Evolutionary conservation across 2,888 invertebrate species (phyloP), one percentile per base, ranked within the genome.

Genomic region (Caprella mutica): DNA sequence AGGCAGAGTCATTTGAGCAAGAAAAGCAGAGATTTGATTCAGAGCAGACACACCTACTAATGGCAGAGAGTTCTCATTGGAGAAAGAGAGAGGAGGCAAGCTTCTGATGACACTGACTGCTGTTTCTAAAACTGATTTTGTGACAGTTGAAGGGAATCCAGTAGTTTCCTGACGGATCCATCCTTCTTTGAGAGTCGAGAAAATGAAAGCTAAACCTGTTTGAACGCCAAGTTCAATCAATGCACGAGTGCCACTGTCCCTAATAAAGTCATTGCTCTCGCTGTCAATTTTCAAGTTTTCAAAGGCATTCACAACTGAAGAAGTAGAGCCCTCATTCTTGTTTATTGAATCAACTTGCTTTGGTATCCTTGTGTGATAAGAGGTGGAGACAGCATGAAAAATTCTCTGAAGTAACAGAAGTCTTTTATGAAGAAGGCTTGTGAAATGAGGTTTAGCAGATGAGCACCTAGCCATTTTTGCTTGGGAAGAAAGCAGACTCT

Each of bases 151-250:
- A 5, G 44, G 44, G 30, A 51, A 19, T 58, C 56, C 73, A 5
- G 50, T 43, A n/a, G 39, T 14, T 19, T 27, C n/a, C 42, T 55
- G 40, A 19, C 21, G 50, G 21, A 48, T 43, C 80, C 80, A 81
- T 69, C 79, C 80, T 67, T 81, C 79, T 64, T 74, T 72, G 21
- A 81, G 71, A 26, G 81, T 69, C 6, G 79, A 76, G 69, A 81
- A 81, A 24, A 81, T 68, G 44, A 81, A 70, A 59, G 76, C 78
- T 5, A 81, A 72, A 1, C 80, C 80, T 39, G 80, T 80, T 69
- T 77, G 77, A 1, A 81, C 78, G 5, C 80, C 80, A 66, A 81
- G 75, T 72, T 81, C 80, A 43, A 81, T 70, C 54, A 81, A 70
- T 2, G 79, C 79, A 67, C 78, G 76, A 35, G 69, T 29, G 27